Percentiles rank a stretch among this genome's conserved stretches.
phyloP scores from a whole-genome alignment of 30 jellyfish, hydroid and myxozoan genomes.

The Hydractinia symbiolongicarpus region DNA sequence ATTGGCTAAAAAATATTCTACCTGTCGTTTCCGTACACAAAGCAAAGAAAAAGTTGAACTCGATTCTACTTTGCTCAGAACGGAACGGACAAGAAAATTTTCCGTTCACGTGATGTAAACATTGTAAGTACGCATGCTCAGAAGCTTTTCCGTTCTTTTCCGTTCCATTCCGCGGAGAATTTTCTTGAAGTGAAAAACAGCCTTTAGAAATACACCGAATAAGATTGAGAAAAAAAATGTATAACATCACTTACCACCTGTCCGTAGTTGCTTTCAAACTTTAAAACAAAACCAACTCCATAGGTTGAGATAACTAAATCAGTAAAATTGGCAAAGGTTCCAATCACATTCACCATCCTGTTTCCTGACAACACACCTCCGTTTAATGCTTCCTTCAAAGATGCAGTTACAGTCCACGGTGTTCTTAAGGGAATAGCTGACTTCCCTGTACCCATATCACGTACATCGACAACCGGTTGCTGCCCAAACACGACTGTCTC shows the following conservation, averaged over 20 bases:
- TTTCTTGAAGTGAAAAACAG: no score
- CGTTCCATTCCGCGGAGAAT: no score
- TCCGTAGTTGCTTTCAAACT: constrained; percentile 47
- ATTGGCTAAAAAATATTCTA: no score
- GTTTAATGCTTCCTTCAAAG: constrained; percentile 25
- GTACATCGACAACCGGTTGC: constrained; percentile 68
- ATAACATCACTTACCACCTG: constrained; percentile 43
- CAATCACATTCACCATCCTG: constrained; percentile 18
- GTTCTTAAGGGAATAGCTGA: constrained; percentile 46
- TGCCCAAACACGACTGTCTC: constrained; percentile 68
- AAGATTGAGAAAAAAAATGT: no score
- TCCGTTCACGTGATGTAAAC: no score
- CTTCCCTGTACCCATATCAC: constrained; percentile 66
- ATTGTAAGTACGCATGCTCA: no score
- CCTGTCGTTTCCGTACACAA: no score
- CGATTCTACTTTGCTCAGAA: no score
- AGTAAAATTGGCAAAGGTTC: constrained; percentile 50
- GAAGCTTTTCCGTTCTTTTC: no score
- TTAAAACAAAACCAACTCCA: constrained; percentile 64
- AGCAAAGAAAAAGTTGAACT: no score
- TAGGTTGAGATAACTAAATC: constrained; percentile 48
- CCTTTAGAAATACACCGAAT: no score
- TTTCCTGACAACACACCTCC: constrained; percentile 49
- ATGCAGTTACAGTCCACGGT: constrained; percentile 52
- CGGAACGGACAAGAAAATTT: no score